phyloP scores from a whole-genome alignment of 2,797 vertebrate genomes.

The Odontamblyopus rebecca region DNA sequence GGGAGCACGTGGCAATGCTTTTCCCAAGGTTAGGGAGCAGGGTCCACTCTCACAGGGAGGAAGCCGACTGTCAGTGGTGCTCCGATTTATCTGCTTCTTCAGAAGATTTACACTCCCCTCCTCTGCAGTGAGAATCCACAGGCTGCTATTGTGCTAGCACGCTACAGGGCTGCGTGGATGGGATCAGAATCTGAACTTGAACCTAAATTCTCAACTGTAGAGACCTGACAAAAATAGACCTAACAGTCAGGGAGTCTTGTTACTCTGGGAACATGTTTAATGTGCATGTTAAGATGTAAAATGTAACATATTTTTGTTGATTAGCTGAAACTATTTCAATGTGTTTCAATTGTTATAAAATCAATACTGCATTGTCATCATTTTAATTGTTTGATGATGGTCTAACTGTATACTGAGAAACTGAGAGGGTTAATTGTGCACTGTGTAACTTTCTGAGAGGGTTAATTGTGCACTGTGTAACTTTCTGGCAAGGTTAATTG shows the following conservation, averaged over 20 bases:
- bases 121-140: conserved; percentile 41
- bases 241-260: not conserved
- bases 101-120: conserved; percentile 51
- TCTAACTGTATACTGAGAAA: too few relatives aligned
- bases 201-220: not conserved
- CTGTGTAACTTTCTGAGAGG: too few relatives aligned
- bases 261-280: too few relatives aligned
- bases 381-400: too few relatives aligned
- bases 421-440: too few relatives aligned
- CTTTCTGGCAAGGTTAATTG: too few relatives aligned
- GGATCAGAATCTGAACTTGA: not conserved
- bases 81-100: conserved; percentile 57
- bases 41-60: conserved; percentile 52
- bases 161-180: not conserved
- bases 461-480: too few relatives aligned
- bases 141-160: conserved; percentile 13
- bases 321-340: too few relatives aligned
- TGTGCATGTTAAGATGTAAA: too few relatives aligned
- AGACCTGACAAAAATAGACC: not conserved
- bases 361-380: too few relatives aligned
- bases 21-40: conserved; percentile 55
- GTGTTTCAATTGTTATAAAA: too few relatives aligned
- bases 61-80: conserved; percentile 56
- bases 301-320: too few relatives aligned
- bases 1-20: conserved; percentile 43